Evolutionary conservation across 2,888 invertebrate species (phyloP).

Genomic region (Sicus ferrugineus): DNA sequence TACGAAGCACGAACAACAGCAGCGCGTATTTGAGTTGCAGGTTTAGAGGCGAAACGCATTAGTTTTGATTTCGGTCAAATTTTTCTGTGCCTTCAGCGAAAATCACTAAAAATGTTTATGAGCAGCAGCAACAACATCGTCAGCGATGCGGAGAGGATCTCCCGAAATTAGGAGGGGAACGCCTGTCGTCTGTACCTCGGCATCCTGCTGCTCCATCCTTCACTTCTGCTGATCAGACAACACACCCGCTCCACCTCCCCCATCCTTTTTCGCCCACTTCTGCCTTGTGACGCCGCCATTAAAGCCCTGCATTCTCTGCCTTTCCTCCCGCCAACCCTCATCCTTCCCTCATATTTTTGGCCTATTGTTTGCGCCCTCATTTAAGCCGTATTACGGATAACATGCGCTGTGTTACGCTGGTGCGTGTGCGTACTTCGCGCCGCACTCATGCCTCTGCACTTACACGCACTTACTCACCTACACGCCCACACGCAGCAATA

Average conservation of each 20-base stretch:
- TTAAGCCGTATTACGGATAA: slow-evolving; percentile 7
- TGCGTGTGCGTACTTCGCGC: neutral
- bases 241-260: neutral
- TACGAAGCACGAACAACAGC: slow-evolving; percentile 1
- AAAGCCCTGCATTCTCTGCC: neutral
- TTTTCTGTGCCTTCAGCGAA: neutral
- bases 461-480: neutral
- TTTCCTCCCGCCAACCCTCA: no score
- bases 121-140: neutral
- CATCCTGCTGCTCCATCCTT: neutral
- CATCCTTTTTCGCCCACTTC: neutral
- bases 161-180: neutral
- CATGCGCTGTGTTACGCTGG: neutral
- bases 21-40: slow-evolving; percentile 21
- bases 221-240: no score
- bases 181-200: neutral
- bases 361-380: slow-evolving; percentile 19
- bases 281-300: neutral
- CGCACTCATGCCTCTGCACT: neutral
- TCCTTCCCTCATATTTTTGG: neutral
- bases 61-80: slow-evolving; percentile 15
- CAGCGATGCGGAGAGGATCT: no score
- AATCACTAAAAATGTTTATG: neutral
- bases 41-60: slow-evolving; percentile 26
- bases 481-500: slow-evolving; percentile 43